Base-by-base conservation (phyloP, 2,797 vertebrate species). In the Cynopterus sphinx region DNA sequence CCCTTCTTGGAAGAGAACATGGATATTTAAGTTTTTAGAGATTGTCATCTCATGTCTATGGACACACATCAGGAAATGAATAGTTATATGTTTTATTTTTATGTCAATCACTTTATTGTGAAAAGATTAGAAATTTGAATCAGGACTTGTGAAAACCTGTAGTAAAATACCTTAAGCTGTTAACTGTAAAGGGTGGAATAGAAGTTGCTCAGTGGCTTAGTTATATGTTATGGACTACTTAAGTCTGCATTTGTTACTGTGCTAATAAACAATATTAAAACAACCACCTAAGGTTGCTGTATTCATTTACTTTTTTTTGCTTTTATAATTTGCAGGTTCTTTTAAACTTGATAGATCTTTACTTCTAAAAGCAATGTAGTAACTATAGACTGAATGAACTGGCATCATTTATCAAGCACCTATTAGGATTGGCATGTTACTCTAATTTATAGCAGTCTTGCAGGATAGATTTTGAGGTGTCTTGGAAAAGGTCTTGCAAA, bases 121-220 rank as follows among this genome's bases (percentile, higher is more conserved):
- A 97, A 97, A 98, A 98, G 96, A 96, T 97, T 94, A 97, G 98
- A 98, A 97, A 96, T 97, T 98, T 98, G 97, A 98, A 98, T 98
- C 98, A 95, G 98, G 96, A 98, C 90, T 98, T 96, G 96, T 0
- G 91, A 93, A 96, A 98, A 97, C 98, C 98, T 99, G 98, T 99
- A 99, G 98, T 98, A 98, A 99, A 99, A 99, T 99, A 99, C 98
- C 98, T 99, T 99, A 99, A 99, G 98, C 98, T 98, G 98, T 98
- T 98, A 98, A 98, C 97, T 98, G 98, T 99, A 97, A 98, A 98
- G 98, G 83, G 98, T 98, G 98, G 98, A 98, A 88, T 98, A 98
- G 98, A 98, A 98, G 98, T 98, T 98, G 98, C 98, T 98, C 98
- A 96, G 98, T 98, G 98, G 97, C 98, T 98, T 98, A 98, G 98